Conservation (phyloP, 2,113 vertebrate genomes). For the human (Homo sapiens) region DNA sequence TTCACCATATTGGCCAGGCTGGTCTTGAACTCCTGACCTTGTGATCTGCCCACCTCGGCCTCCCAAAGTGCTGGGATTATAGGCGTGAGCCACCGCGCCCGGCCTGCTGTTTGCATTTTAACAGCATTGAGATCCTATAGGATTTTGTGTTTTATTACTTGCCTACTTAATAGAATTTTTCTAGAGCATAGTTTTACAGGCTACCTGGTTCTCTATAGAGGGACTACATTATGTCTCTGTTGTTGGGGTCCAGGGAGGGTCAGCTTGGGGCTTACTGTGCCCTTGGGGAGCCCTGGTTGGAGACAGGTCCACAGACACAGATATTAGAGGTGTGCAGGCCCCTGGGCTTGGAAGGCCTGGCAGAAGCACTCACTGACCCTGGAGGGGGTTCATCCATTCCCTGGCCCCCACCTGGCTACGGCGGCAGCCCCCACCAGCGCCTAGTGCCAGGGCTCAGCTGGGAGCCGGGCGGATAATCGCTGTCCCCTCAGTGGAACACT, state of each 20-base stretch:
- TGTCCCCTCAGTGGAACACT: not conserved
- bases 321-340: not conserved
- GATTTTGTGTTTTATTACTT: not conserved
- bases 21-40: not conserved
- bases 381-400: not conserved
- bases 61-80: not conserved
- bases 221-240: not conserved
- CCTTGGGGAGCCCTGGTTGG: not conserved
- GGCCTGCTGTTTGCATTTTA: not conserved
- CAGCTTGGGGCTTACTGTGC: not conserved
- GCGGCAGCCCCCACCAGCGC: not conserved
- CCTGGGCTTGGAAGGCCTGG: not conserved
- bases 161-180: not conserved
- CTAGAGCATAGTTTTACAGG: not conserved
- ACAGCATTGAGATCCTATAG: not conserved
- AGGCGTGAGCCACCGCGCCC: not conserved
- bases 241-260: not conserved
- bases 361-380: not conserved
- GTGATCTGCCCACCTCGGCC: not conserved
- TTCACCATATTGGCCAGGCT: not conserved
- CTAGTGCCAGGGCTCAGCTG: not conserved
- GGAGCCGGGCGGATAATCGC: rapidly evolving
- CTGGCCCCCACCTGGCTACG: not conserved
- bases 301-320: not conserved
- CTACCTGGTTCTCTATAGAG: not conserved